Percentiles rank a stretch among this genome's conserved stretches.
Conservation (phyloP, 2,888 invertebrate species). For the Stictocephala bisonia region DNA sequence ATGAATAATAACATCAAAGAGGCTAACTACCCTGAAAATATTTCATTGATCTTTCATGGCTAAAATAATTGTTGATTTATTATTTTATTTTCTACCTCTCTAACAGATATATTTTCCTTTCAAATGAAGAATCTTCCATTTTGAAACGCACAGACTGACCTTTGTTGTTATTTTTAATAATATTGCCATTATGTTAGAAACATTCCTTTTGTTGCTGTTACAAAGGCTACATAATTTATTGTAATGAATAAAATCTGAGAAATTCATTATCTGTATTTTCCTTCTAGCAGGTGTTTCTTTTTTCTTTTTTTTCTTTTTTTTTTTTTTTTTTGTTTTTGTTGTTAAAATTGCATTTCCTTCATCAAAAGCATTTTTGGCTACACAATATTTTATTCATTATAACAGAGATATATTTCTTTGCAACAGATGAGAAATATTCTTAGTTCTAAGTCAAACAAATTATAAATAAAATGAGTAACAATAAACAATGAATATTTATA, state of each 20-base stretch:
- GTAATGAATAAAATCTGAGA: slow-evolving; percentile 32
- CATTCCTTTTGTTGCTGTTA: slow-evolving; percentile 16
- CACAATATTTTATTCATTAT: no score
- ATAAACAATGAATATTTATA: no score
- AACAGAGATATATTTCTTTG: no score
- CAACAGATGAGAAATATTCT: no score
- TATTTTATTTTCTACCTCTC: slow-evolving; percentile 14
- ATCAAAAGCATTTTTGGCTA: no score
- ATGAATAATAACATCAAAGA: no score
- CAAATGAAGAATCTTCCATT: not conserved
- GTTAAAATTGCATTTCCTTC: no score
- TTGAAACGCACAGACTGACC: slow-evolving; percentile 21
- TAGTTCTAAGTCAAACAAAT: no score
- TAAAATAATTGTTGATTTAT: slow-evolving; percentile 23
- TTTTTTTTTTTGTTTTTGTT: no score
- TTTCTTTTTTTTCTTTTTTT: no score
- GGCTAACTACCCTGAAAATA: no score
- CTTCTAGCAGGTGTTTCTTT: not conserved
- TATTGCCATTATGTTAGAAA: slow-evolving; percentile 11
- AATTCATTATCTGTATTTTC: slow-evolving; percentile 5
- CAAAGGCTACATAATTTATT: slow-evolving; percentile 30
- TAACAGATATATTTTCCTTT: slow-evolving; percentile 19
- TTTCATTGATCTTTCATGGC: not conserved
- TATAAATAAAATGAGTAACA: no score
- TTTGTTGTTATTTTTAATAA: slow-evolving; percentile 30